Conservation (phyloP, 2,113 vertebrate species). For the Leucopsar rothschildi region DNA sequence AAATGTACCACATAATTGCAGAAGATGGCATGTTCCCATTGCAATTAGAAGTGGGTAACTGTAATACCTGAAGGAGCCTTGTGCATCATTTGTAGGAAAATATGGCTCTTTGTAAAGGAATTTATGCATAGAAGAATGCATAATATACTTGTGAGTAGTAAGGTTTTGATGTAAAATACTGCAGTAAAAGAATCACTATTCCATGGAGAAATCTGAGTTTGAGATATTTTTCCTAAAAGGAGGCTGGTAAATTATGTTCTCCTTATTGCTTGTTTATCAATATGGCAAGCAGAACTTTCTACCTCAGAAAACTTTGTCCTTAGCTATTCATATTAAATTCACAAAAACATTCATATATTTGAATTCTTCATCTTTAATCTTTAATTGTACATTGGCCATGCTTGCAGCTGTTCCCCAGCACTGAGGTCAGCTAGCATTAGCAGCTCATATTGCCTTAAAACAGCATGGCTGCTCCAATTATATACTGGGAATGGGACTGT, state of each 20-base stretch:
- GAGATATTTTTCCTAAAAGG: neutral
- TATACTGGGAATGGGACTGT: neutral
- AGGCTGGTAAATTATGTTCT: neutral
- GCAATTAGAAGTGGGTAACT: neutral
- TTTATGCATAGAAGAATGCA: neutral
- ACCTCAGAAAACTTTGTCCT: neutral
- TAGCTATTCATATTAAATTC: neutral
- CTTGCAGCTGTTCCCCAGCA: neutral
- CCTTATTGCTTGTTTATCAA: neutral
- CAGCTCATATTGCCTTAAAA: neutral
- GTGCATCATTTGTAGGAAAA: neutral
- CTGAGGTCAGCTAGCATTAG: neutral
- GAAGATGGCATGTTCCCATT: neutral
- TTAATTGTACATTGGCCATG: neutral
- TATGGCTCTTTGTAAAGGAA: neutral
- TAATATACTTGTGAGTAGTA: neutral
- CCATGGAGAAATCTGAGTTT: neutral
- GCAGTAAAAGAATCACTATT: neutral
- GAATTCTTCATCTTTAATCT: neutral
- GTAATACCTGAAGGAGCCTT: slow-evolving; percentile 2
- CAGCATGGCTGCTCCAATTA: neutral
- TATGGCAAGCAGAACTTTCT: neutral
- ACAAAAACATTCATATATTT: neutral
- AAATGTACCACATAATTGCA: neutral
- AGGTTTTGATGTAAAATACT: neutral